Evolutionary conservation across 2,888 invertebrate genomes (phyloP), one percentile per base, ranked within the genome.

Genomic region (Cephus sareptanus): DNA sequence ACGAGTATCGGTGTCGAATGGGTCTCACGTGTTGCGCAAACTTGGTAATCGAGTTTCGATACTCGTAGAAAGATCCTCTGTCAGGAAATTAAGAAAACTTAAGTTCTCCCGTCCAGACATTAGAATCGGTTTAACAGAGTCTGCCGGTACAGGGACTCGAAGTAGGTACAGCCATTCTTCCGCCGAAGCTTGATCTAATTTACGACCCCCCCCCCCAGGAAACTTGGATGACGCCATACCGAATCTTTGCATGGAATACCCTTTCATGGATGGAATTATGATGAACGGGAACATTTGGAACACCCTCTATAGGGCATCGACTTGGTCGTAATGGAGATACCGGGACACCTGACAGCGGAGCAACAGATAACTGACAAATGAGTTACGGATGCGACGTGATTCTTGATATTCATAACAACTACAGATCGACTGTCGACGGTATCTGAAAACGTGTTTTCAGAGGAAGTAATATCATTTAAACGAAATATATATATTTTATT

Each of bases 201-300:
- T 70, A 70, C 71, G 15, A 30, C 3, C 33, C 31, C 34, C 3
- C 33, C 31, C 34, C 34, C 34, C 80, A 89, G 90, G 90, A 69
- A 90, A 90, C 81, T 89, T 90, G 31, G 90, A 90, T 81, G 88
- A 90, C 77, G 87, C 90, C 31, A 80, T 86, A 76, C 79, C 90
- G 35, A 90, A 90, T 83, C 89, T 89, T 3, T 90, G 90, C 79
- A 90, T 90, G 90, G 89, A 89, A 74, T 90, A 85, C 79, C 84
- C 85, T 34, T 90, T 90, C 80, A 86, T 84, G 40, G 84, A 86
- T 76, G 83, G 82, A 85, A 90, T 90, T 90, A 84, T 81, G 70
- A 79, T 86, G 35, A 31, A 77, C 75, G 89, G 90, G 77, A 85
- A 86, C 75, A 81, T 88, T 69, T 80, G 81, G 83, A 90, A 90